These are phyloP conservation scores for Junonia oenone DNA, from an alignment of 2,888 invertebrate species.

Conservation along the genomic window DNA sequence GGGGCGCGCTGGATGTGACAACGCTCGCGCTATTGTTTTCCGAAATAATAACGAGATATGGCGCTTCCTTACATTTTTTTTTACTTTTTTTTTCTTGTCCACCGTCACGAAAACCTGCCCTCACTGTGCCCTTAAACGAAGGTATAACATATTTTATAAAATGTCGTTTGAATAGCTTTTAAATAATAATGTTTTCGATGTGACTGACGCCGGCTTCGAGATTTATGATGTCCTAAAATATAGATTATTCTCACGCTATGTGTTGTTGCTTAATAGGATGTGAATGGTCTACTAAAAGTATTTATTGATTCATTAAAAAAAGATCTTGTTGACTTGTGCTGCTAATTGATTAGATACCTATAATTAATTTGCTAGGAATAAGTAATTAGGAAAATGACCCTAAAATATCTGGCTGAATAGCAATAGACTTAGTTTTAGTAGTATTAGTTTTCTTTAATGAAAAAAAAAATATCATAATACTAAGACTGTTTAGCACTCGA, in stretches of 20 bases:
- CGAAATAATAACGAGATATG: conserved; percentile 75
- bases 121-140: conserved; percentile 33
- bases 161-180: conserved; percentile 65
- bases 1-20: conserved; percentile 72
- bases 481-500: too few relatives aligned
- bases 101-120: conserved; percentile 51
- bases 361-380: too few relatives aligned
- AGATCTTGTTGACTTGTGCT: too few relatives aligned
- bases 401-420: too few relatives aligned
- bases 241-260: conserved; percentile 50
- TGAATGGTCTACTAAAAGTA: too few relatives aligned
- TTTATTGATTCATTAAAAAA: too few relatives aligned
- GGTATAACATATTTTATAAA: conserved; percentile 52
- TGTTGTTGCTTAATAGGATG: neutral
- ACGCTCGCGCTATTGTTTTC: conserved; percentile 72
- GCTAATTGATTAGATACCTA: too few relatives aligned
- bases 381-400: too few relatives aligned
- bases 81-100: conserved; percentile 44
- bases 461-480: too few relatives aligned
- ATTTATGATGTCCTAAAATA: conserved; percentile 47
- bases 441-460: too few relatives aligned
- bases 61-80: conserved; percentile 55
- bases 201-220: conserved; percentile 40
- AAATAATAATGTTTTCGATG: conserved; percentile 48
- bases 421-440: too few relatives aligned